Evolutionary conservation across 1,140 invertebrate genomes (phyloP).

Genomic region (Tetranychus cinnabarinus): DNA sequence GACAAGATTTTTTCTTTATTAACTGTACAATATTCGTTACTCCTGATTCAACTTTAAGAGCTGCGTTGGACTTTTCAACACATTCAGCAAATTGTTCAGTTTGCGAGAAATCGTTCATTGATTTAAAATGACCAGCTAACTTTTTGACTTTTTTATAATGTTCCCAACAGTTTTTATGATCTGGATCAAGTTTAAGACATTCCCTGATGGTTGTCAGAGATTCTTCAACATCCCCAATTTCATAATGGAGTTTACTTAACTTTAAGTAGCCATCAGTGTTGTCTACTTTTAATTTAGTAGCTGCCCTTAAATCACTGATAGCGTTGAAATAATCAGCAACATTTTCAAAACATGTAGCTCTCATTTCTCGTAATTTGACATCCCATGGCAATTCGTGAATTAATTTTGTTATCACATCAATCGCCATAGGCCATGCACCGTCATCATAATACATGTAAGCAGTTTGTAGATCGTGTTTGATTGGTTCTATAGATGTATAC

Average conservation of each 20-base stretch:
- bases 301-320: conserved; percentile 64
- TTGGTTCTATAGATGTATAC: conserved; percentile 35
- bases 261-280: conserved; percentile 69
- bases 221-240: conserved; percentile 70
- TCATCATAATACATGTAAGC: conserved; percentile 39
- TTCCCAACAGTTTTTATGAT: conserved; percentile 85
- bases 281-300: conserved; percentile 70
- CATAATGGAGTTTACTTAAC: conserved; percentile 59
- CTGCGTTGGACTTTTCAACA: conserved; percentile 37
- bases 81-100: conserved; percentile 47
- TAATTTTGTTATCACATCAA: conserved; percentile 39
- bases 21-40: conserved; percentile 43
- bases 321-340: conserved; percentile 60
- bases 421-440: conserved; percentile 40
- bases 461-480: conserved; percentile 36
- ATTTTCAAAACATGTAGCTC: conserved; percentile 58
- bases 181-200: conserved; percentile 90
- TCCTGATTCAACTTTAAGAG: conserved; percentile 40
- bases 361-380: conserved; percentile 46
- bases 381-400: conserved; percentile 59
- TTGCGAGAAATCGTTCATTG: conserved; percentile 42
- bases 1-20: conserved; percentile 30
- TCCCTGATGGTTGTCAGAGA: conserved; percentile 79
- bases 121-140: conserved; percentile 56
- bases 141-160: conserved; percentile 94